A percentile compares a stretch with the other conserved stretches of the same genome.
phyloP scores from a whole-genome alignment of 2,113 vertebrate species.

The Brienomyrus brachyistius region DNA sequence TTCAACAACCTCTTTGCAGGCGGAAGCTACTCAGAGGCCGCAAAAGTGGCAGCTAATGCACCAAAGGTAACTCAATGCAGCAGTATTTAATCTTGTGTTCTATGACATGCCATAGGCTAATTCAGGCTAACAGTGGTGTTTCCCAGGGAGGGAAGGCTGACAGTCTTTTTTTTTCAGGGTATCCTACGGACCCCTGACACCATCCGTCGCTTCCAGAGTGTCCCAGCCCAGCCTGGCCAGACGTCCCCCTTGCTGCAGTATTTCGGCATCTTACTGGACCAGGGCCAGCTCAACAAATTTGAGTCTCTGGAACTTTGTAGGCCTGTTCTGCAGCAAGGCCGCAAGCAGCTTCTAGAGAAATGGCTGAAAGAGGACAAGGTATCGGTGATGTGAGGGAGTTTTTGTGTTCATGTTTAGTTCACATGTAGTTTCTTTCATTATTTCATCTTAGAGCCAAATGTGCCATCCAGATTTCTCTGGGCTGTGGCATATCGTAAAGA shows the following conservation, averaged over 20 bases:
- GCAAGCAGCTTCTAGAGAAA: conserved; percentile 94
- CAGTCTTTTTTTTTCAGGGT: conserved; percentile 55
- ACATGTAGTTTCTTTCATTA: not conserved
- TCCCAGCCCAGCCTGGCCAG: conserved; percentile 87
- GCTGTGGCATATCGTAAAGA: not conserved
- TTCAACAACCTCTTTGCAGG: conserved; percentile 95
- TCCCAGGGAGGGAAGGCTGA: not conserved
- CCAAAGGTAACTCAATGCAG: conserved; percentile 76
- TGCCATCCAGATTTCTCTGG: not conserved
- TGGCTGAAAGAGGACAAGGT: conserved; percentile 99
- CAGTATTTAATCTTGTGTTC: not conserved
- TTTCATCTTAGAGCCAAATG: not conserved
- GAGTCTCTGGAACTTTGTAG: conserved; percentile 95
- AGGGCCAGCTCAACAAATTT: conserved; percentile 91
- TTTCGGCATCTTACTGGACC: conserved; percentile 87
- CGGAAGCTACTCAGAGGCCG: conserved; percentile 95
- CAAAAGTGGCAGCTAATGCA: conserved; percentile 96
- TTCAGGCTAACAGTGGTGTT: not conserved
- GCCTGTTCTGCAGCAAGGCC: conserved; percentile 93
- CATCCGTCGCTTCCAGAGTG: conserved; percentile 88
- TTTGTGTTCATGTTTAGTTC: not conserved
- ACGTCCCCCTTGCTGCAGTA: conserved; percentile 92
- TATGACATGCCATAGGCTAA: not conserved
- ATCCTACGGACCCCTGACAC: conserved; percentile 94
- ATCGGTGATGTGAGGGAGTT: not conserved